These are phyloP conservation scores for Podarcis siculus DNA, from an alignment of 2,797 vertebrate genomes.

Conservation along the genomic window DNA sequence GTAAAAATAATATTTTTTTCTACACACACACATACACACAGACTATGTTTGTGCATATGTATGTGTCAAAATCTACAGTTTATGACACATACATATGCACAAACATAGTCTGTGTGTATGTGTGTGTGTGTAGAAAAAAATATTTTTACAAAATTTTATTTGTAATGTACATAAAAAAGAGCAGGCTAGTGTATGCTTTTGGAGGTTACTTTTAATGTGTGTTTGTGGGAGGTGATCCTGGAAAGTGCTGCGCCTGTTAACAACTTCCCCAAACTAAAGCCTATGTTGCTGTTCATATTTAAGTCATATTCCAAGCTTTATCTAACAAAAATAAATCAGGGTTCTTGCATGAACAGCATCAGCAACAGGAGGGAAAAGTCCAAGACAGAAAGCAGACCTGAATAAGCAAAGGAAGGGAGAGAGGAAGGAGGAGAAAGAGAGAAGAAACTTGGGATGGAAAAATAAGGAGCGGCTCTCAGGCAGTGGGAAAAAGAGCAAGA, in stretches of 20 bases:
- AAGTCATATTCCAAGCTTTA: not conserved
- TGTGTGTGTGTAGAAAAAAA: no score
- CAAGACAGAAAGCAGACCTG: no score
- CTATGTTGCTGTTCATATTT: not conserved
- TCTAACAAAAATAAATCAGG: not conserved
- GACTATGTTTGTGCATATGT: not conserved
- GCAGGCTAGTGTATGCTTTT: not conserved
- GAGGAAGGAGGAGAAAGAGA: no score
- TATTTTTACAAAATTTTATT: no score
- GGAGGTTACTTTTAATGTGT: not conserved
- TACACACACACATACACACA: no score
- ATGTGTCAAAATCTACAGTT: not conserved
- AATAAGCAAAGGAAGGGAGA: not conserved
- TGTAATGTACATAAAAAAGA: not conserved
- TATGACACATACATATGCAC: not conserved
- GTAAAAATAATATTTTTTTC: no score
- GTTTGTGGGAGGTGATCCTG: not conserved
- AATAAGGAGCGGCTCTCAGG: no score
- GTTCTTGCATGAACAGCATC: not conserved
- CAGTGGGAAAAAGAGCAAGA: not conserved
- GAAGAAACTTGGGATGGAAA: not conserved
- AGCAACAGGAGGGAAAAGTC: no score
- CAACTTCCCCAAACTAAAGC: not conserved
- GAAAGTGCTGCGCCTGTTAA: not conserved
- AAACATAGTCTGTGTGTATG: not conserved